Evolutionary conservation across 2,113 vertebrate genomes (phyloP), one percentile per base, ranked within the genome.

Genomic region (Calcarius ornatus): DNA sequence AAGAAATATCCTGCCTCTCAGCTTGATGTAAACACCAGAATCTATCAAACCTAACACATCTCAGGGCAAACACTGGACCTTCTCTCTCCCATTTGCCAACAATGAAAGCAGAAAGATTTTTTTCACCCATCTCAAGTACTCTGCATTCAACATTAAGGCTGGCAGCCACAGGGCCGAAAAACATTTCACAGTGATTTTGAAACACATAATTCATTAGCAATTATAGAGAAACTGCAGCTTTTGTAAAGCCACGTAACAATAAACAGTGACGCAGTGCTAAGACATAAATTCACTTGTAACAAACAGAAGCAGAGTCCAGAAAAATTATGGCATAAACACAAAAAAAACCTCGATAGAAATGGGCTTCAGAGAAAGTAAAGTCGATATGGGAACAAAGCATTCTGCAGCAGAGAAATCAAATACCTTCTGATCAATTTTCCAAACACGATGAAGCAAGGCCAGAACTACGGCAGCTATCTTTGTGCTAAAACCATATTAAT

Each of bases 201-300:
- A 93, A 92, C 90, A 38, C 11, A 28, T 70, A 93, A 88, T 82
- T 96, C 48, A 72, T 89, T 92, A 78, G 53, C 65, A 94, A 84
- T 95, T 92, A 89, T 15, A 79, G 76, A 91, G 75, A 78, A 96
- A 86, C 38, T 50, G 30, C 60, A 88, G 69, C 57, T 82, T 82
- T 87, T 81, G 70, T 82, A 85, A 85, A 95, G 81, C 75, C n/a
- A 30, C 37, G 27, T 65, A 75, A 94, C 61, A 91, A 82, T 30
- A 64, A 90, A 84, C 92, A 94, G 56, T 3, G 2, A 79, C 37
- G 66, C 33, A 72, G 28, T 21, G 33, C 35, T 87, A 82, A 80
- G 59, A 72, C 42, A 69, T 70, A 94, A 92, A 91, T 65, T 65
- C 45, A 72, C 15, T 16, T 72, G 31, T 38, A 68, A 91, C 48